Base-by-base conservation (phyloP, 2,888 invertebrate species). In the Trissoscelio sp. region DNA sequence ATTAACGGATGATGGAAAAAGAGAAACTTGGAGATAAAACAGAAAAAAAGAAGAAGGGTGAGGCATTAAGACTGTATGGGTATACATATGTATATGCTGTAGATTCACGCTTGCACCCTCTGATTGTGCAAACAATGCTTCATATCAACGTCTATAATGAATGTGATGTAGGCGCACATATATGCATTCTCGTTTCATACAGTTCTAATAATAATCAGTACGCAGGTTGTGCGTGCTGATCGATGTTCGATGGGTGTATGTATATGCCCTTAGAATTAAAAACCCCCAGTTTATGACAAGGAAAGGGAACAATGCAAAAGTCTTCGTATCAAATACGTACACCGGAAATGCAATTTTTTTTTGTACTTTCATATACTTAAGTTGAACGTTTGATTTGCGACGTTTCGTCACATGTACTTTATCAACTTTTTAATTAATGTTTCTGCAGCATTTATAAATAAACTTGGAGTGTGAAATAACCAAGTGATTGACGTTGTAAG, bases 221-320 rank as follows among this genome's bases (percentile, higher is more conserved):
- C 90, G 91, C 88, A 89, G 91, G 90, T 91, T 91, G 91, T 91
- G 91, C 90, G 90, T 88, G 87, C 87, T 89, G 91, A 91, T 91
- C 90, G 89, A 88, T 87, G 87, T 88, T 88, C 88, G 88, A 89
- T 87, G 85, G 86, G 58, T 66, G 24, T 24, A 24, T 24, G 58
- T 14, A 84, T 82, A 85, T 85, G 84, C 81, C 81, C 86, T 85
- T 83, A 85, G 84, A 85, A 84, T 88, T 84, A 84, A 86, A 86
- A 88, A 82, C 79, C 57, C 53, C 66, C 28, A 60, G 74, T 60
- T 70, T 57, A 57, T 51, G 74, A 73, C 58, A 42, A 74, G 57
- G 55, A 60, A 53, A 51, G 48, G 67, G 66, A 79, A 75, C 74
- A 75, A 79, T 60, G 70, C 62, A 44, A 69, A 34, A 69, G 69